Conservation (phyloP, 2,797 vertebrate genomes). For the Falco peregrinus region DNA sequence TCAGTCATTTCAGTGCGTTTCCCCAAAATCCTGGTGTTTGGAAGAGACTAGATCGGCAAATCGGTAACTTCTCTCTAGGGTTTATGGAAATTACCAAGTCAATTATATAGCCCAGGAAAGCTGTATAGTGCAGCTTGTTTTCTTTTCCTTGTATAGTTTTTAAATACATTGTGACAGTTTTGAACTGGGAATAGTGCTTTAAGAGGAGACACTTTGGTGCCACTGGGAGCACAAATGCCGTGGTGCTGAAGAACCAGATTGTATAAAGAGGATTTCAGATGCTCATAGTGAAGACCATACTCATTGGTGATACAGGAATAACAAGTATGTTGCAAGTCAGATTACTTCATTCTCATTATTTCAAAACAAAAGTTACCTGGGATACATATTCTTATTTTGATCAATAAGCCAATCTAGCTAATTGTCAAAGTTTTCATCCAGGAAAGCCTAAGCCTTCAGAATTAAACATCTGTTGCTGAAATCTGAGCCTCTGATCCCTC, state of each 20-base stretch:
- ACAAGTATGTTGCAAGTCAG: constrained; percentile 12
- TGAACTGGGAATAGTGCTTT: constrained; percentile 15
- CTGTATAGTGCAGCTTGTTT: background rate
- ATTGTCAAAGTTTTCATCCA: background rate
- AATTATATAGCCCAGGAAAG: background rate
- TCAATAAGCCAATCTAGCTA: background rate
- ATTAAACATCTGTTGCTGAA: constrained; percentile 16
- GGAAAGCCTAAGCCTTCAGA: constrained; percentile 3
- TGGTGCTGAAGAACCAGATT: background rate
- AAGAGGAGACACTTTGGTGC: background rate
- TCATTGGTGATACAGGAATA: background rate
- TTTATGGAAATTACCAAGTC: constrained; percentile 22
- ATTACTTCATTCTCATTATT: background rate
- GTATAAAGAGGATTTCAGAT: background rate
- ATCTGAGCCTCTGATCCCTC: background rate
- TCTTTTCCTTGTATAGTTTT: constrained; percentile 13
- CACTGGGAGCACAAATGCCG: background rate
- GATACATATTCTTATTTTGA: background rate
- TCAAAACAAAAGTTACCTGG: constrained; percentile 15
- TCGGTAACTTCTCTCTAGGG: constrained; percentile 17
- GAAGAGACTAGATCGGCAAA: constrained; percentile 24
- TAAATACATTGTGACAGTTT: background rate
- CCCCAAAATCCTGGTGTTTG: background rate
- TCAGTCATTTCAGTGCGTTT: constrained; percentile 26
- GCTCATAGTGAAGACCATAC: background rate